Conservation (phyloP, 2,113 vertebrate genomes). For the Oreotrochilus melanogaster region DNA sequence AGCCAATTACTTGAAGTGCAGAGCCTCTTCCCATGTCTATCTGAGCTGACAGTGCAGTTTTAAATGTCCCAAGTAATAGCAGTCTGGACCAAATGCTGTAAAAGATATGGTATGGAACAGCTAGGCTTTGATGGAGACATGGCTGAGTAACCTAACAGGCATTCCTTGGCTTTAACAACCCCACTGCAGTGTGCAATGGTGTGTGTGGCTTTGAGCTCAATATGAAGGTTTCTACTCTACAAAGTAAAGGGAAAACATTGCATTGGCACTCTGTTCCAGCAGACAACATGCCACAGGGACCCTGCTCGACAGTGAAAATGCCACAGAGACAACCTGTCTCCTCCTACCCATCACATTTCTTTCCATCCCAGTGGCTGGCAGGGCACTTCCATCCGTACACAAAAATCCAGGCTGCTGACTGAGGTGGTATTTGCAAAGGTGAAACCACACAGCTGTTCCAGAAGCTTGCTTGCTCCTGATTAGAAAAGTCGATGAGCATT, state of each 20-base stretch:
- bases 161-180: constrained; percentile 20
- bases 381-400: not conserved
- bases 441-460: not conserved
- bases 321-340: not conserved
- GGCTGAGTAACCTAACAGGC: not conserved
- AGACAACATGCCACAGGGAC: not conserved
- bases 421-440: constrained; percentile 40
- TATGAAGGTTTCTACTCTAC: not conserved
- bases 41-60: not conserved
- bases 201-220: not conserved
- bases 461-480: not conserved
- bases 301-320: not conserved
- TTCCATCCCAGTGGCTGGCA: constrained; percentile 24
- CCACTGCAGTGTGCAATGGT: not conserved
- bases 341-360: constrained; percentile 27
- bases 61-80: not conserved
- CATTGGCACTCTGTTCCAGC: not conserved
- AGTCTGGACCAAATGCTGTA: not conserved
- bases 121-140: not conserved
- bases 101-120: constrained; percentile 5
- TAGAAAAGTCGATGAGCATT: not conserved
- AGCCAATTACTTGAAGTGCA: not conserved
- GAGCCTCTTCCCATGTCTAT: not conserved
- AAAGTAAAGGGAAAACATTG: not conserved
- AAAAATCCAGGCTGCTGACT: not conserved